phyloP scores from a whole-genome alignment of 2,888 invertebrate species.

The Oegoconia quadripuncta region DNA sequence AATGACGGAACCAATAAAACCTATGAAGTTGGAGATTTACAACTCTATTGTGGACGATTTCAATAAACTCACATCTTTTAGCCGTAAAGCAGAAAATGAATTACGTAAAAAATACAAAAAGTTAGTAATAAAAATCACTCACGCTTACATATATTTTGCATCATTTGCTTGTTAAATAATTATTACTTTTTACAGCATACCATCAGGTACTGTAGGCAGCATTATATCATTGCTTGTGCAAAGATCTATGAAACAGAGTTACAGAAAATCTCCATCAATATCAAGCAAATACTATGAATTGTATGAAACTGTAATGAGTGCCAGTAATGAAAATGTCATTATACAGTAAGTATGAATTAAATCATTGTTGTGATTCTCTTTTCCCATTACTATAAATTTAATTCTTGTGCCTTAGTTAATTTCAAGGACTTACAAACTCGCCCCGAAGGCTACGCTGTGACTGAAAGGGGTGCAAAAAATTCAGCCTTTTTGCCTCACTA shows the following conservation, averaged over 20 bases:
- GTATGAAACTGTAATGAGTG: constrained; percentile 72
- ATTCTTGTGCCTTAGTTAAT: too few relatives aligned
- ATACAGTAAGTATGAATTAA: constrained; percentile 75
- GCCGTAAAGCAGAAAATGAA: constrained; percentile 80
- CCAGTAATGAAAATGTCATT: constrained; percentile 78
- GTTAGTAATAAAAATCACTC: too few relatives aligned
- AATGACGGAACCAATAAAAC: constrained; percentile 35
- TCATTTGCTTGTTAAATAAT: too few relatives aligned
- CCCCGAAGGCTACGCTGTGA: too few relatives aligned
- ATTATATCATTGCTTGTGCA: constrained; percentile 84
- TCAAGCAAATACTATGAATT: constrained; percentile 76
- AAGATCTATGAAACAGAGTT: constrained; percentile 81
- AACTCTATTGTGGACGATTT: constrained; percentile 78
- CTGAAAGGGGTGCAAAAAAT: too few relatives aligned
- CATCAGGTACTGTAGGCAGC: constrained; percentile 82
- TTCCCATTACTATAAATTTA: too few relatives aligned
- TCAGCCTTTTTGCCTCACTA: too few relatives aligned
- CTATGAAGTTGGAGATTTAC: constrained; percentile 66
- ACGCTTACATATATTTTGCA: too few relatives aligned
- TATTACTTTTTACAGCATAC: constrained; percentile 62
- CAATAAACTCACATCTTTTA: constrained; percentile 72
- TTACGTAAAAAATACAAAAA: constrained; percentile 73
- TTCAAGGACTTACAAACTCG: too few relatives aligned
- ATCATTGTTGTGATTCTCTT: too few relatives aligned
- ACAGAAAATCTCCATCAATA: constrained; percentile 78